Evolutionary conservation across 2,888 invertebrate species (phyloP).

Genomic region (Orthonevra nobilis): DNA sequence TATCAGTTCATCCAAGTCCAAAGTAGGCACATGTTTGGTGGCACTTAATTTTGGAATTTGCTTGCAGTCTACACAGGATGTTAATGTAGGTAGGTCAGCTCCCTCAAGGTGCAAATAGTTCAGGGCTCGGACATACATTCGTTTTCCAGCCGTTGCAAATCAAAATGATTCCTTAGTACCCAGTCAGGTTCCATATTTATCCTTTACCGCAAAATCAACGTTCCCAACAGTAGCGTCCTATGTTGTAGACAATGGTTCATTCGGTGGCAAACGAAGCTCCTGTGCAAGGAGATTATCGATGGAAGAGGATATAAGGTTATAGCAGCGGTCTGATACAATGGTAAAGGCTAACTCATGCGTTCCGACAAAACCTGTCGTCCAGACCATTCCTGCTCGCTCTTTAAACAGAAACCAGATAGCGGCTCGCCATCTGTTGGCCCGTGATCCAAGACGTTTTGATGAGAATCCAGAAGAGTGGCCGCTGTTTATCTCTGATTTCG

Average conservation of each 20-base stretch:
- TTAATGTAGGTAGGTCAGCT: background rate
- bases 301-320: too few species aligned
- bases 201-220: background rate
- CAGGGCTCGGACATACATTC: too few species aligned
- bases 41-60: background rate
- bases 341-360: background rate
- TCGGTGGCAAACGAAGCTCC: background rate
- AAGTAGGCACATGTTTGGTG: background rate
- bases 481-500: too few species aligned
- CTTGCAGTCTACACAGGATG: background rate
- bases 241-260: background rate
- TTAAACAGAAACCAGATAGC: background rate
- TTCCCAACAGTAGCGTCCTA: background rate
- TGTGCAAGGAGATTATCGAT: background rate
- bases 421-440: too few species aligned
- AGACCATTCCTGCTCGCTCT: background rate
- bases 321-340: background rate
- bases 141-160: background rate
- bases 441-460: too few species aligned
- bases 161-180: background rate
- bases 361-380: background rate
- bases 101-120: background rate
- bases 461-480: too few species aligned
- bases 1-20: too few species aligned
- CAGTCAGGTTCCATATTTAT: background rate